A percentile compares a stretch with the other conserved stretches of the same genome.
These are phyloP conservation scores for Andricus quercusramuli DNA, from an alignment of 2,888 invertebrate species.

Conservation along the genomic window DNA sequence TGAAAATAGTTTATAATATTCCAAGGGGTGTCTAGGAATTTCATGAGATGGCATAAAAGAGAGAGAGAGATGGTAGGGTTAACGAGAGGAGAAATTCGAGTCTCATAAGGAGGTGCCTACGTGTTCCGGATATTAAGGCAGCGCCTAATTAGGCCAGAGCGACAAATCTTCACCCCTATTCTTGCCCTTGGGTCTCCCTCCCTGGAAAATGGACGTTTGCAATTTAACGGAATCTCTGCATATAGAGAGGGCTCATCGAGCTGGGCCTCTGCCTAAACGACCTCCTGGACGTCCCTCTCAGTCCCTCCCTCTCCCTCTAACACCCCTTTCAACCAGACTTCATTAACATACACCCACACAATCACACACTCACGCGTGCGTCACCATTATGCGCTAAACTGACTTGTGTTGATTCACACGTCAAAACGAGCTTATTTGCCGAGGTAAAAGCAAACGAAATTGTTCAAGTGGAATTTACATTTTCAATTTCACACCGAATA, in stretches of 20 bases:
- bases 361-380: no score
- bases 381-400: neutral
- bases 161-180: slow-evolving; percentile 47
- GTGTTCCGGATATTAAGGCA: slow-evolving; percentile 47
- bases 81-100: slow-evolving; percentile 17
- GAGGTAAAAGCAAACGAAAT: neutral
- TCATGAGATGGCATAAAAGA: neutral
- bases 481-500: neutral
- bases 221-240: slow-evolving; percentile 73
- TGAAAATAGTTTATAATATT: no score
- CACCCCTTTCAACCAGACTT: slow-evolving; percentile 13
- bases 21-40: no score
- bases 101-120: slow-evolving; percentile 25
- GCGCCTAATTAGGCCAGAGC: slow-evolving; percentile 52
- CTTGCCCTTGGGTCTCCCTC: slow-evolving; percentile 36
- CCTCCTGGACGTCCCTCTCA: slow-evolving; percentile 45
- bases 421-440: neutral
- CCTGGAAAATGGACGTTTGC: slow-evolving; percentile 65
- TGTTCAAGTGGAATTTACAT: neutral
- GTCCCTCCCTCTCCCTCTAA: slow-evolving; percentile 46
- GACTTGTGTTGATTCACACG: neutral
- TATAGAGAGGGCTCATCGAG: slow-evolving; percentile 70
- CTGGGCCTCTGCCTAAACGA: slow-evolving; percentile 63
- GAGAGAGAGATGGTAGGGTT: neutral
- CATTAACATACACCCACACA: slow-evolving; percentile 6